Conservation (phyloP, 2,888 invertebrate species). For the Melieria picta region DNA sequence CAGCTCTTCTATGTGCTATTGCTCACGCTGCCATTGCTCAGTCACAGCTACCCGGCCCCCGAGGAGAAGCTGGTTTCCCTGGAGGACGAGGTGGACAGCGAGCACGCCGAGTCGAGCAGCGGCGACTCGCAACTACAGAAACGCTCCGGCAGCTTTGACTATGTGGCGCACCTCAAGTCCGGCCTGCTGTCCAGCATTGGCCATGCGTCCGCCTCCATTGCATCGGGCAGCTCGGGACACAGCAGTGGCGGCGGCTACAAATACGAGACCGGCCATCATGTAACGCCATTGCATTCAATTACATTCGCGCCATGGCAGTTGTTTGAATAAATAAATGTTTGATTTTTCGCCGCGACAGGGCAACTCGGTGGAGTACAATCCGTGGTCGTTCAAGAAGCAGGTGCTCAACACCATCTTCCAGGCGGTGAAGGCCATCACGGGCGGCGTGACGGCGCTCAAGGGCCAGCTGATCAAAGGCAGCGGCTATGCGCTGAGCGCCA, state of each 20-base stretch:
- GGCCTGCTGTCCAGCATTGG: conserved; percentile 62
- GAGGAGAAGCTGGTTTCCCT: conserved; percentile 53
- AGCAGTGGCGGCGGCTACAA: conserved; percentile 53
- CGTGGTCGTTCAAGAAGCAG: conserved; percentile 83
- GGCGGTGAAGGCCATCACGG: conserved; percentile 88
- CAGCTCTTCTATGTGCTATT: conserved; percentile 51
- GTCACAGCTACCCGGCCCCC: conserved; percentile 53
- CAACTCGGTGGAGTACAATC: conserved; percentile 69
- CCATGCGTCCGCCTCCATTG: conserved; percentile 64
- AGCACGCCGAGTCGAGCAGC: conserved; percentile 57
- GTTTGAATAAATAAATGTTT: conserved; percentile 5
- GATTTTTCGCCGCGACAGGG: conserved; percentile 50
- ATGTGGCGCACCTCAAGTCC: conserved; percentile 61
- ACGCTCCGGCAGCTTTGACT: conserved; percentile 63
- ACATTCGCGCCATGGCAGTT: too few relatives aligned
- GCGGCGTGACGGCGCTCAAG: conserved; percentile 87
- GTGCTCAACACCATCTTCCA: conserved; percentile 84
- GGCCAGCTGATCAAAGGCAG: conserved; percentile 88
- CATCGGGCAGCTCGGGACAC: conserved; percentile 63
- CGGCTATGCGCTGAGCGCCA: conserved; percentile 74
- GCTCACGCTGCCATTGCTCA: conserved; percentile 54
- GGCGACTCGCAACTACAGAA: conserved; percentile 59
- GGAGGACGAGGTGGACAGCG: conserved; percentile 58
- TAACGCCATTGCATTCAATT: too few relatives aligned
- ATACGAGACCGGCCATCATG: conserved; percentile 52